Percentiles rank a stretch among this genome's conserved stretches.
Conservation (phyloP, 2,797 vertebrate genomes). For the Kryptolebias ocellatus region DNA sequence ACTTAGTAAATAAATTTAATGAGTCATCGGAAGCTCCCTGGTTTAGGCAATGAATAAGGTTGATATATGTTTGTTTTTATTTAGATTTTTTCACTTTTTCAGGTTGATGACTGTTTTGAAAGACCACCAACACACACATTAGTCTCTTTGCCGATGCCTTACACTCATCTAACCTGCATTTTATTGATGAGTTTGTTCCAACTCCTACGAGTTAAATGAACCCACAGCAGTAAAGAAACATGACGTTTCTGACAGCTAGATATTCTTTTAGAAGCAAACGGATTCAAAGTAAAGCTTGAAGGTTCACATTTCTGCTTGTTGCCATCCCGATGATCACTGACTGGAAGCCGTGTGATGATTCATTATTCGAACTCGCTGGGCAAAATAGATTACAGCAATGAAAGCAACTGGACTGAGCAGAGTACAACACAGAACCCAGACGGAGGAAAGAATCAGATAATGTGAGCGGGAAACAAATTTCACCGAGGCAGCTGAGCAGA, state of each 20-base stretch:
- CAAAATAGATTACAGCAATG: constrained; percentile 54
- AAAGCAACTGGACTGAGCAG: constrained; percentile 34
- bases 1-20: too few relatives aligned
- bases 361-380: constrained; percentile 53
- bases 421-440: constrained; percentile 19
- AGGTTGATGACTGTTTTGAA: neutral
- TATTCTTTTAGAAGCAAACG: neutral
- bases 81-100: neutral
- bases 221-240: neutral
- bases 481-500: constrained; percentile 6
- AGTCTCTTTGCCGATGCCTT: neutral
- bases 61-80: neutral
- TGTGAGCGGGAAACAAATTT: constrained; percentile 13
- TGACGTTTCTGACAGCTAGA: neutral
- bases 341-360: constrained; percentile 57
- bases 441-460: constrained; percentile 24
- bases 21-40: too few relatives aligned
- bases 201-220: neutral
- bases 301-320: constrained; percentile 24
- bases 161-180: neutral
- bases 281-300: constrained; percentile 10
- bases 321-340: constrained; percentile 38
- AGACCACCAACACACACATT: neutral
- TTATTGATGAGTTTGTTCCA: neutral
- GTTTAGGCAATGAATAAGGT: too few relatives aligned